Percentiles rank a stretch among this genome's conserved stretches.
Evolutionary conservation across 2,888 invertebrate genomes (phyloP).

Genomic region (Neoitamus cyanurus): DNA sequence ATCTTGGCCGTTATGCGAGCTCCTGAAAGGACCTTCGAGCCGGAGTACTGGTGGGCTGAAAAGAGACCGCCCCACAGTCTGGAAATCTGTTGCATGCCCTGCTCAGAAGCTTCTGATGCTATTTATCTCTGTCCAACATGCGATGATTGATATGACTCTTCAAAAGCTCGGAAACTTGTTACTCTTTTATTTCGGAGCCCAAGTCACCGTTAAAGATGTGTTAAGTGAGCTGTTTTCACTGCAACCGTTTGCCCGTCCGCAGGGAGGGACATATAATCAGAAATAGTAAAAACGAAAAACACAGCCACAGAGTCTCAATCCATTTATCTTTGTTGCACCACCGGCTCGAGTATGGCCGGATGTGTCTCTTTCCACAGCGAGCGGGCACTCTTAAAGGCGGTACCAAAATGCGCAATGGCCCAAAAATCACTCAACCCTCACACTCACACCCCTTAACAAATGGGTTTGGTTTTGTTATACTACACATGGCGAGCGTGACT

Average conservation of each 20-base stretch:
- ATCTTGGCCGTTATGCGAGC: background rate
- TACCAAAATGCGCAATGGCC: conserved; percentile 55
- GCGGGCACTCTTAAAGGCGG: conserved; percentile 51
- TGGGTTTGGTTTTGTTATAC: conserved; percentile 65
- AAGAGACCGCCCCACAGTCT: background rate
- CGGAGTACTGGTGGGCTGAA: background rate
- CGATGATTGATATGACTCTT: conserved; percentile 44
- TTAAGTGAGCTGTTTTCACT: conserved; percentile 40
- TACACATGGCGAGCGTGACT: conserved; percentile 23
- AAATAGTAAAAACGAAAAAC: conserved; percentile 16
- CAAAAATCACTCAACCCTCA: conserved; percentile 25
- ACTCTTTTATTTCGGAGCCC: conserved; percentile 8
- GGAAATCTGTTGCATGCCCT: background rate
- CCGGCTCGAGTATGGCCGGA: background rate
- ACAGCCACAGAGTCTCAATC: background rate
- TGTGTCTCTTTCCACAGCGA: conserved; percentile 7
- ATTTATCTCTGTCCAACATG: conserved; percentile 38
- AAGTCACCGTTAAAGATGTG: conserved; percentile 44
- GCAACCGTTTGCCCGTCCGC: background rate
- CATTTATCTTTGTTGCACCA: background rate
- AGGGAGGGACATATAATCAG: conserved; percentile 27
- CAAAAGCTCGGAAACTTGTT: conserved; percentile 34
- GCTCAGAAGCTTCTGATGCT: background rate
- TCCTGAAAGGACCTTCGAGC: background rate
- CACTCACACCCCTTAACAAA: conserved; percentile 61